Evolutionary conservation across 1,140 invertebrate genomes (phyloP).

Genomic region (Lordiphosa mommai): DNA sequence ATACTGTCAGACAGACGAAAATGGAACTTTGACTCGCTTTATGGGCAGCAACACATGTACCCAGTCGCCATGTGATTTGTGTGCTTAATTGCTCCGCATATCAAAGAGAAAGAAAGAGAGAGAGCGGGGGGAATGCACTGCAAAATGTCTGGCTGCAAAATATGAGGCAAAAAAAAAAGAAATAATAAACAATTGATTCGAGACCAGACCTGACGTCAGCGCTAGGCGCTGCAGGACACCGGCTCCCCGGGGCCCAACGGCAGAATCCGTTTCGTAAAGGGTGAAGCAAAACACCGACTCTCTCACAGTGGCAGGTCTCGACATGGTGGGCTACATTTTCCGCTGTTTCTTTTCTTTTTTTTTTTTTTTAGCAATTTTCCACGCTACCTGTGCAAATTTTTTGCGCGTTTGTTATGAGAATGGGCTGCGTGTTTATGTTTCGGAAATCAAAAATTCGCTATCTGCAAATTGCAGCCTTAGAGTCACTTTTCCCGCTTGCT

Average conservation of each 20-base stretch:
- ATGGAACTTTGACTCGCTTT: constrained; percentile 29
- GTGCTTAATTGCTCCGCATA: constrained; percentile 27
- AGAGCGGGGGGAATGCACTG: constrained; percentile 27
- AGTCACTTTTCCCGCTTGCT: constrained; percentile 58
- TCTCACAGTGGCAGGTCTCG: constrained; percentile 45
- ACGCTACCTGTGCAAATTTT: constrained; percentile 79
- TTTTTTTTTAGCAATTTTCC: constrained; percentile 66
- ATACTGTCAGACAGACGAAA: constrained; percentile 39
- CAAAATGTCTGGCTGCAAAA: constrained; percentile 44
- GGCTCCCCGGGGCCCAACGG: constrained; percentile 49
- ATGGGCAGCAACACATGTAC: constrained; percentile 45
- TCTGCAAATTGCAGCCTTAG: constrained; percentile 66
- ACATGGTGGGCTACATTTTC: constrained; percentile 37
- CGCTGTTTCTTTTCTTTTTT: constrained; percentile 14
- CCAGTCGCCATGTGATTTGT: constrained; percentile 53
- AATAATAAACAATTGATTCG: constrained; percentile 44
- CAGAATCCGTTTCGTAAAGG: constrained; percentile 63
- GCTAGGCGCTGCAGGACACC: constrained; percentile 53
- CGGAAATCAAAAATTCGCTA: constrained; percentile 75
- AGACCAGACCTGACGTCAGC: constrained; percentile 51
- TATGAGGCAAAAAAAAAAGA: constrained; percentile 20
- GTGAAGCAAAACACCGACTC: constrained; percentile 49
- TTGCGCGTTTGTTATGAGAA: constrained; percentile 49
- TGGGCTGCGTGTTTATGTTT: constrained; percentile 72
- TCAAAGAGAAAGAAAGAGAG: constrained; percentile 1